Percentiles rank a stretch among this genome's conserved stretches.
phyloP scores from a whole-genome alignment of 2,113 vertebrate genomes.

The Aleadryas rufinucha region DNA sequence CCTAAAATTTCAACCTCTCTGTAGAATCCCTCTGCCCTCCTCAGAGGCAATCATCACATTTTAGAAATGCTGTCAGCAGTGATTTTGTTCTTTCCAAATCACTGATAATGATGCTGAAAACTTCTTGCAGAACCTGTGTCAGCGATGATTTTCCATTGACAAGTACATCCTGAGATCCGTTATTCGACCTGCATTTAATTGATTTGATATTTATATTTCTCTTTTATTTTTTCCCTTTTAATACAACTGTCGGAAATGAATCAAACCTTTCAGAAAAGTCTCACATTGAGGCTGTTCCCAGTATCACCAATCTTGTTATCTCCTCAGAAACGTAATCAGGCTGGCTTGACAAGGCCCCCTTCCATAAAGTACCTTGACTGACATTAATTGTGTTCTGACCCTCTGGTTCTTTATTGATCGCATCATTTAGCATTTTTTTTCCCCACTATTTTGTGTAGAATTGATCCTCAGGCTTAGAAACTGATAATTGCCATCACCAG shows the following conservation, averaged over 20 bases:
- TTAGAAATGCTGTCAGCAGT: neutral
- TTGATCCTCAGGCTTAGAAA: neutral
- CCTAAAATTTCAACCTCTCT: neutral
- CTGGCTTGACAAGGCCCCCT: neutral
- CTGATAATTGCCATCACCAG: neutral
- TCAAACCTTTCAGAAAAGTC: neutral
- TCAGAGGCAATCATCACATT: neutral
- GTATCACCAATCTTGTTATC: neutral
- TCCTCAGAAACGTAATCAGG: neutral
- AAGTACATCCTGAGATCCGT: neutral
- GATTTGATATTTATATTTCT: neutral
- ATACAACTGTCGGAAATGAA: neutral
- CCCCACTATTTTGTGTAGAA: neutral
- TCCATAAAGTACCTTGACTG: neutral
- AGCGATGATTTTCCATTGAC: neutral
- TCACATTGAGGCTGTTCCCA: neutral
- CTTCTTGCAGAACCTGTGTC: neutral
- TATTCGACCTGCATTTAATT: neutral
- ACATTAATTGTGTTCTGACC: neutral
- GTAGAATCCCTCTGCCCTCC: neutral
- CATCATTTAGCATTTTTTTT: neutral
- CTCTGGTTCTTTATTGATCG: conserved; percentile 15
- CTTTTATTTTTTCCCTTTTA: neutral
- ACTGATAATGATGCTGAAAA: rapidly evolving
- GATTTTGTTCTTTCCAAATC: neutral